Evolutionary conservation across 92 coral and sea anemone species (phyloP), one percentile per base, ranked within the genome.

Genomic region (Ricordea florida): DNA sequence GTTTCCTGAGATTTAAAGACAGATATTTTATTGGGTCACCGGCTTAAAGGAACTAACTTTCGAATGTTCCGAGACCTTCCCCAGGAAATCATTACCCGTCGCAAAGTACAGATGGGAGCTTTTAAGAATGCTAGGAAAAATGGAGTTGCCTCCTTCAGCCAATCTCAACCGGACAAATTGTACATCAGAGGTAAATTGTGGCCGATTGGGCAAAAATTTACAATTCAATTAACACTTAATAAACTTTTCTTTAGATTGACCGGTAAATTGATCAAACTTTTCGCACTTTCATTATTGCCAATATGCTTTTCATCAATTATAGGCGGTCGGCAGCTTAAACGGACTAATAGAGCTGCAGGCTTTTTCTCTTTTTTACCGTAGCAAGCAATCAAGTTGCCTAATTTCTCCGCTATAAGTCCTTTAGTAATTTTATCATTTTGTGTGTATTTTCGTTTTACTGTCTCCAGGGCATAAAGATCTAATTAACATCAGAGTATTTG

Each of bases 91-190:
- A 24, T 10, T 45, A 8, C 6, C 22, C 51, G 51, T 16, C 1
- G 51, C n/a, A 62, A 62, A 62, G 26, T 13, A 7, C 67, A 60
- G 45, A 60, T 60, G 67, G 67, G 24, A 38, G 6, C 51, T 4
- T 15, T 20, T 15, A 62, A 62, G 45, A 35, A 26, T 35, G 67
- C 67, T 16, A 35, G 25, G 27, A 23, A 20, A 26, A 62, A 36
- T 17, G n/a, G 49, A 62, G 25, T 37, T 36, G 51, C 69, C 9
- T 35, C 28, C 21, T 62, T 62, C 50, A 37, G 32, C 49, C 46
- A 27, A 36, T 62, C 69, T 26, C 46, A 62, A 62, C 49, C 51
- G 13, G 49, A 62, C 38, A 37, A 38, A 3, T 27, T 16, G 44
- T 60, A 38, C 23, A 37, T 62, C 27, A 38, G 49, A 59, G 23